These are phyloP conservation scores for Luperina nickerlii DNA, from an alignment of 2,888 invertebrate species.

Conservation along the genomic window DNA sequence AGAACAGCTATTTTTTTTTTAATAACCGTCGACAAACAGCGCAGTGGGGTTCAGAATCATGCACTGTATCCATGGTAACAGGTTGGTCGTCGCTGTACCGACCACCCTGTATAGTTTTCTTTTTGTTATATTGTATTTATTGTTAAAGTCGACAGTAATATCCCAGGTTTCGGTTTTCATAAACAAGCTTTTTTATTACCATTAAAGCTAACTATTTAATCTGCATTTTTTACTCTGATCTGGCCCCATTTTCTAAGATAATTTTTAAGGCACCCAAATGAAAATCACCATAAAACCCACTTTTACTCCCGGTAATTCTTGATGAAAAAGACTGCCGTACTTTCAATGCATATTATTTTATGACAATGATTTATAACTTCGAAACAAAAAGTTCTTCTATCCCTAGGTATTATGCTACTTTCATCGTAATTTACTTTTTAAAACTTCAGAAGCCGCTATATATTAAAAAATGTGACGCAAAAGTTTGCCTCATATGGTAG, in stretches of 20 bases:
- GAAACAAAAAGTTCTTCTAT: slow-evolving; percentile 21
- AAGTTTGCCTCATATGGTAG: too few relatives aligned
- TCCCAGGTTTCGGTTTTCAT: neutral
- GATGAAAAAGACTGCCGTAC: neutral
- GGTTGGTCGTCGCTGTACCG: too few relatives aligned
- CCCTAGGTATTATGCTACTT: slow-evolving; percentile 18
- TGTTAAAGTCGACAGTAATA: neutral
- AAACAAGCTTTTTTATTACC: neutral
- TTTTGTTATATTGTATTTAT: neutral
- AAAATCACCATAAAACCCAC: neutral
- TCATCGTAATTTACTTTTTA: slow-evolving; percentile 31
- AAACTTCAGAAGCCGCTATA: neutral
- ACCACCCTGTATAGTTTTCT: too few relatives aligned
- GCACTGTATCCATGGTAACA: too few relatives aligned
- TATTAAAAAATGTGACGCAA: too few relatives aligned
- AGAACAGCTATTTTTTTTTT: too few relatives aligned
- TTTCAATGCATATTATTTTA: slow-evolving; percentile 4
- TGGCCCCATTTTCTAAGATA: neutral
- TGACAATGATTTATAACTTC: slow-evolving; percentile 32
- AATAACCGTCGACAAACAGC: too few relatives aligned
- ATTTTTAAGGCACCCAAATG: neutral
- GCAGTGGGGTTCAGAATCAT: too few relatives aligned
- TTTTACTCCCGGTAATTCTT: neutral
- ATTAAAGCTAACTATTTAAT: too few relatives aligned
- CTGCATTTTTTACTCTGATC: neutral